Evolutionary conservation across 1,140 invertebrate genomes (phyloP).

Genomic region (Ridgeia piscesae): DNA sequence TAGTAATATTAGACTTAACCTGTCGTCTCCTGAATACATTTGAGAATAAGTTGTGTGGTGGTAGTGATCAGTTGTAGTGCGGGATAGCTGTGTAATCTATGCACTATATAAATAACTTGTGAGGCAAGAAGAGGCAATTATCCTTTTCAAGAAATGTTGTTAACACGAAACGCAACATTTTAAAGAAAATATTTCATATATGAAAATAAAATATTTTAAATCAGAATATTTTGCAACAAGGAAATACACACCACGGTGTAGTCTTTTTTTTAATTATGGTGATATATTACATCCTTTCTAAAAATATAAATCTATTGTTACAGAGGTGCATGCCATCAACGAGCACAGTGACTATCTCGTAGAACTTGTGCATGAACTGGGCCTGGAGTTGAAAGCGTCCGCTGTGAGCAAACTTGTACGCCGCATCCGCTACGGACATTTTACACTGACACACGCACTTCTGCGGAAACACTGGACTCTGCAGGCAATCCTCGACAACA

Average conservation of each 20-base stretch:
- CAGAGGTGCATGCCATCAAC: conserved; percentile 83
- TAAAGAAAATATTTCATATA: not conserved
- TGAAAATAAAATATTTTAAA: not conserved
- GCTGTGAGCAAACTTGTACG: conserved; percentile 79
- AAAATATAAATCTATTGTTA: conserved; percentile 51
- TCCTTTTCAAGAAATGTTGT: not conserved
- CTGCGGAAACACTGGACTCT: conserved; percentile 72
- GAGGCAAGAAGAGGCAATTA: not conserved
- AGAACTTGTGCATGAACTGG: conserved; percentile 76
- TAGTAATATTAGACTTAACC: not conserved
- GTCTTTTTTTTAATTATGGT: not conserved
- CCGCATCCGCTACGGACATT: conserved; percentile 80
- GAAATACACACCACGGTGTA: not conserved
- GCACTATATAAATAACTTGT: not conserved
- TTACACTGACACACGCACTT: conserved; percentile 74
- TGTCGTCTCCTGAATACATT: not conserved
- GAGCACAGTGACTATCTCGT: conserved; percentile 76
- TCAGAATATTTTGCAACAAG: not conserved
- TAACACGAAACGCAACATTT: not conserved
- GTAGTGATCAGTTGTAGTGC: not conserved
- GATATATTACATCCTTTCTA: not conserved
- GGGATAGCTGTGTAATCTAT: not conserved
- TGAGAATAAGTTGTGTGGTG: not conserved
- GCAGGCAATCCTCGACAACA: conserved; percentile 77
- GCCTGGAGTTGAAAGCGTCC: conserved; percentile 73